phyloP scores from a whole-genome alignment of 1,140 invertebrate genomes.

The Muscidifurax raptorellus region DNA sequence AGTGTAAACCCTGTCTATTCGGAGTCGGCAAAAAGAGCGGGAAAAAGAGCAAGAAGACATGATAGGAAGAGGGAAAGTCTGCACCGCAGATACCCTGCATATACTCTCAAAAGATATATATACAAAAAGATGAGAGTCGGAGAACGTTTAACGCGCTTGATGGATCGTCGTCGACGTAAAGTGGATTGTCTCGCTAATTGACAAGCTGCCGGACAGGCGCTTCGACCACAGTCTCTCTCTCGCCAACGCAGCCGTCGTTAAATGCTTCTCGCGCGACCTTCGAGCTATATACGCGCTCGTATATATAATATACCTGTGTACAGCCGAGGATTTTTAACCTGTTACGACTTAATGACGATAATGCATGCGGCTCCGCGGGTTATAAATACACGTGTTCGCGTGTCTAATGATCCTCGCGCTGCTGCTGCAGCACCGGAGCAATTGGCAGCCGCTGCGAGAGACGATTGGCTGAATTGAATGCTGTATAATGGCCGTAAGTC shows the following conservation, averaged over 20 bases:
- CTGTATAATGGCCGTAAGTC: background rate
- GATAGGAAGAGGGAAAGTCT: background rate
- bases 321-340: background rate
- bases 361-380: background rate
- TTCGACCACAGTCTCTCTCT: constrained; percentile 3
- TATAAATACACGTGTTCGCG: background rate
- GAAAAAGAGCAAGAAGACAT: background rate
- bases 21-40: background rate
- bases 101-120: background rate
- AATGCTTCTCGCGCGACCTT: background rate
- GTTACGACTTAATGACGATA: constrained; percentile 16
- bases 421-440: background rate
- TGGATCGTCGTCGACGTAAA: constrained; percentile 48
- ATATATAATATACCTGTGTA: background rate
- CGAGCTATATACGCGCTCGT: background rate
- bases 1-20: too few species aligned
- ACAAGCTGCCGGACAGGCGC: constrained; percentile 40
- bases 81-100: too few species aligned
- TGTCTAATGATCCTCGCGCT: too few species aligned
- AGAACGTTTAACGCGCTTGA: constrained; percentile 35
- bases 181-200: constrained; percentile 53
- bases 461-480: background rate
- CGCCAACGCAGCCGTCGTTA: background rate
- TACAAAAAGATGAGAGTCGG: background rate
- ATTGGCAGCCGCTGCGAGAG: background rate